Evolutionary conservation across 2,797 vertebrate genomes (phyloP).

Genomic region (Sitta carolinensis): DNA sequence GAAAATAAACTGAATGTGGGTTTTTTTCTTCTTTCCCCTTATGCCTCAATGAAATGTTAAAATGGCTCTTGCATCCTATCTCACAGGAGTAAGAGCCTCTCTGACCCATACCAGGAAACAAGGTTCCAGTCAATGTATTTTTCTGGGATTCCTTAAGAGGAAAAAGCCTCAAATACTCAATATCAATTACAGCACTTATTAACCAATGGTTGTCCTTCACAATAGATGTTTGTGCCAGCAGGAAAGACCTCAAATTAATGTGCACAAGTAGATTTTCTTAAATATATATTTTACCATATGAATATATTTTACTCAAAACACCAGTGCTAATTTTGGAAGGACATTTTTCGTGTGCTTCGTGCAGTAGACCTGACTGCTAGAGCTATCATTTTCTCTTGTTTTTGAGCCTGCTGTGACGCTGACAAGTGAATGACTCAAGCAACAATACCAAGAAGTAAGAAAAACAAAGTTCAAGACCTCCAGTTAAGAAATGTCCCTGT

Average conservation of each 20-base stretch:
- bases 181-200: not conserved
- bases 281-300: not conserved
- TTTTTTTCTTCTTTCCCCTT: not conserved
- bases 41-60: not conserved
- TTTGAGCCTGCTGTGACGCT: slow-evolving; percentile 1
- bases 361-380: slow-evolving; percentile 8
- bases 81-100: not conserved
- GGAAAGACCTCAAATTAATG: not conserved
- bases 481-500: slow-evolving; percentile 82
- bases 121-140: not conserved
- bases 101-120: fast-evolving
- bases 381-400: not conserved
- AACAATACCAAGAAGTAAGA: slow-evolving; percentile 13
- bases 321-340: not conserved
- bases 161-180: not conserved
- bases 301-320: not conserved
- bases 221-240: not conserved
- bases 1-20: not conserved
- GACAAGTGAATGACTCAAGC: slow-evolving; percentile 10
- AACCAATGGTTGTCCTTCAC: not conserved
- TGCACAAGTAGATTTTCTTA: not conserved
- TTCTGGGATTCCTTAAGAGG: not conserved
- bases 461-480: slow-evolving; percentile 21
- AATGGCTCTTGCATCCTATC: not conserved
- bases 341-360: slow-evolving; percentile 20